These are phyloP conservation scores for Dendroctonus valens DNA, from an alignment of 1,140 invertebrate genomes.

Conservation along the genomic window DNA sequence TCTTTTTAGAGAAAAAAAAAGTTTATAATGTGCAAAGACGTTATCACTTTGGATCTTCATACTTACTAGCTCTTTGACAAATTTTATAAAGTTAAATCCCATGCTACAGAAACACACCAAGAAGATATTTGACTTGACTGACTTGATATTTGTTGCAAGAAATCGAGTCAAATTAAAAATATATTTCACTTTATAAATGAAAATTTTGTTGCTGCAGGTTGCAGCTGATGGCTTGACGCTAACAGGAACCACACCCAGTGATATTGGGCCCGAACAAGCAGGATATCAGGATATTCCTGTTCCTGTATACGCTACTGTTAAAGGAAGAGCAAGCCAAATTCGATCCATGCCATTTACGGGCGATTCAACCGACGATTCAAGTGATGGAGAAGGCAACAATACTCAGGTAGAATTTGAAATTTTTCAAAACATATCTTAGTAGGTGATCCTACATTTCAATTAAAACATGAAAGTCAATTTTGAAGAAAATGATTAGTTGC, in stretches of 20 bases:
- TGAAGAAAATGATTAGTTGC: too few relatives aligned
- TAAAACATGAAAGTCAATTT: too few relatives aligned
- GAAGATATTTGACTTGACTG: neutral
- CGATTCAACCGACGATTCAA: slow-evolving; percentile 92
- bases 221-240: slow-evolving; percentile 78
- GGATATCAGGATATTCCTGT: slow-evolving; percentile 86
- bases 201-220: slow-evolving; percentile 54
- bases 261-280: slow-evolving; percentile 54
- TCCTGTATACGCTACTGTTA: slow-evolving; percentile 93
- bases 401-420: slow-evolving; percentile 41
- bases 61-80: too few relatives aligned
- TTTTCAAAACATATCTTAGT: too few relatives aligned
- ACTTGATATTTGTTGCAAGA: slow-evolving; percentile 1
- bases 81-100: too few relatives aligned
- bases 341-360: slow-evolving; percentile 92
- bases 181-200: too few relatives aligned
- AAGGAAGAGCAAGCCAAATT: slow-evolving; percentile 93
- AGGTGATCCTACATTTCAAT: too few relatives aligned
- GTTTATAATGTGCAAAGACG: too few relatives aligned
- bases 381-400: slow-evolving; percentile 88
- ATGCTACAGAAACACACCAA: too few relatives aligned
- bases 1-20: too few relatives aligned
- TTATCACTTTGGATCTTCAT: too few relatives aligned
- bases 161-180: too few relatives aligned
- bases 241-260: slow-evolving; percentile 50